These are phyloP conservation scores for Cyclopterus lumpus DNA, from an alignment of 2,797 vertebrate species.

Conservation along the genomic window DNA sequence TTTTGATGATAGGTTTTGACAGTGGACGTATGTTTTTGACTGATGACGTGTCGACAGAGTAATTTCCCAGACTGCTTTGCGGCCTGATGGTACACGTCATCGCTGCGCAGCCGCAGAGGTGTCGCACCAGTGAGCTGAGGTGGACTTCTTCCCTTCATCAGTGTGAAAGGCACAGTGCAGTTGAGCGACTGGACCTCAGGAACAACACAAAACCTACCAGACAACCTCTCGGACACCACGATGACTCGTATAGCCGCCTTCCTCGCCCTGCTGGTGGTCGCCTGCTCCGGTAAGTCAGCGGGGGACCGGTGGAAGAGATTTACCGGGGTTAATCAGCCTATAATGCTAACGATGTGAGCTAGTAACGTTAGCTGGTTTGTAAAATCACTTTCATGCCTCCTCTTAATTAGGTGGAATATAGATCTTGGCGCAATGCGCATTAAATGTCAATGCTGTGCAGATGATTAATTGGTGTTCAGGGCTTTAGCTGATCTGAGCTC, in stretches of 20 bases:
- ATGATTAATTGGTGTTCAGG: neutral
- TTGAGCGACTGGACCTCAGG: neutral
- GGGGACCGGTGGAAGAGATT: neutral
- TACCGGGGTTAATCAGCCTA: neutral
- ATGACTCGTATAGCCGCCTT: slow-evolving; percentile 77
- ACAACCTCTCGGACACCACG: slow-evolving; percentile 5
- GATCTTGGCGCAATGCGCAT: neutral
- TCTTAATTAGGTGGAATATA: neutral
- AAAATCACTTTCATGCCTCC: neutral
- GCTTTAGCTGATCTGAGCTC: neutral
- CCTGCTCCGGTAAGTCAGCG: slow-evolving; percentile 74
- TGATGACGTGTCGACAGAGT: slow-evolving; percentile 72
- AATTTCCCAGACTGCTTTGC: slow-evolving; percentile 66
- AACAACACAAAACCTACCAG: neutral
- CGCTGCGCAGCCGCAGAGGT: slow-evolving; percentile 57
- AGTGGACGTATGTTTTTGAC: neutral
- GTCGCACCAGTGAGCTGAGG: slow-evolving; percentile 63
- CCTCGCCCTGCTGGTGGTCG: slow-evolving; percentile 66
- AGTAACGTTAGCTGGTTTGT: neutral
- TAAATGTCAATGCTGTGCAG: neutral
- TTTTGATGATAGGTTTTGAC: neutral
- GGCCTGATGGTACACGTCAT: slow-evolving; percentile 57
- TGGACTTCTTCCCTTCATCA: slow-evolving; percentile 67
- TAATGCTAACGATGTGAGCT: slow-evolving; percentile 49
- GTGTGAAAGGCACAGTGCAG: neutral